Conservation (phyloP, 2,888 invertebrate species). For the Seira musarum region DNA sequence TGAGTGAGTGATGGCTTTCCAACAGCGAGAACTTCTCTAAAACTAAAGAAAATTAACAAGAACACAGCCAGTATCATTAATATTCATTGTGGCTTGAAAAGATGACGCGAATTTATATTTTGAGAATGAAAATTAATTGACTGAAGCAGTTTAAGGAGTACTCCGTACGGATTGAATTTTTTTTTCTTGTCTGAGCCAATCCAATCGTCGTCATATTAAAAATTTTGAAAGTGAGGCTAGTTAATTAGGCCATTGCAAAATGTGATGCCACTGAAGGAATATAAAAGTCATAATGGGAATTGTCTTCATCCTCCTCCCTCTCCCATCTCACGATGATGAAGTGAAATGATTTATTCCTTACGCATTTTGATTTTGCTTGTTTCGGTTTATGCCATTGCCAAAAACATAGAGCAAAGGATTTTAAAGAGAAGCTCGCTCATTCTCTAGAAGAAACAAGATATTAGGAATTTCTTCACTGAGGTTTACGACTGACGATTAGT, state of each 20-base stretch:
- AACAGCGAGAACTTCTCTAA: background rate
- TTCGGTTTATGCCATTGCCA: too few relatives aligned
- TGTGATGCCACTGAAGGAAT: slow-evolving; percentile 2
- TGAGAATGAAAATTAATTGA: slow-evolving; percentile 37
- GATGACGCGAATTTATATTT: slow-evolving; percentile 26
- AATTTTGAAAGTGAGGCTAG: slow-evolving; percentile 42
- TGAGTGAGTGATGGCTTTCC: slow-evolving; percentile 15
- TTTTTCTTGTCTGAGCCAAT: background rate
- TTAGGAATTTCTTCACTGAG: background rate
- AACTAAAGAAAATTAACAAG: slow-evolving; percentile 40
- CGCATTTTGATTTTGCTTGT: too few relatives aligned
- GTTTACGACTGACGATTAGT: background rate
- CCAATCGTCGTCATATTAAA: slow-evolving; percentile 10
- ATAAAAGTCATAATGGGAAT: slow-evolving; percentile 3
- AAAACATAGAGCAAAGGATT: too few relatives aligned
- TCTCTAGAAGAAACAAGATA: background rate
- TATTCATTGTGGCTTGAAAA: slow-evolving; percentile 41
- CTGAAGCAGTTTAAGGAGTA: background rate
- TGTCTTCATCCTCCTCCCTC: slow-evolving; percentile 14
- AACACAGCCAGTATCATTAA: slow-evolving; percentile 44
- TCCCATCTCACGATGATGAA: background rate
- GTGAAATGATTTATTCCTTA: slow-evolving; percentile 11
- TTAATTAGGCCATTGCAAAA: slow-evolving; percentile 49
- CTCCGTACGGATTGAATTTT: slow-evolving; percentile 6
- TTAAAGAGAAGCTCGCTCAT: too few relatives aligned